Evolutionary conservation across 2,797 vertebrate species (phyloP).

Genomic region (Chiroxiphia lanceolata): DNA sequence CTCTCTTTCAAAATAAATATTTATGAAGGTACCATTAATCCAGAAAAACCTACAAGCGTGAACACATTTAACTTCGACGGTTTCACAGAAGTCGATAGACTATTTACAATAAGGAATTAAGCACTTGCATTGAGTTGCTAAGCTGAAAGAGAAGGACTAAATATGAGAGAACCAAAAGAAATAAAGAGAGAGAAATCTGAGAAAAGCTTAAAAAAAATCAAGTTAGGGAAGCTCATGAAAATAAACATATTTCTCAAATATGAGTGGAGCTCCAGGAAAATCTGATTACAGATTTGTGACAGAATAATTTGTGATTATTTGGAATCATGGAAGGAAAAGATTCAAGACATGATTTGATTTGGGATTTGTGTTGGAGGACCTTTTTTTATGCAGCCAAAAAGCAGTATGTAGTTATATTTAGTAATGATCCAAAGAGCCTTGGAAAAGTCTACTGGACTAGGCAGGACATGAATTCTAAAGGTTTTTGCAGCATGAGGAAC

Average conservation of each 20-base stretch:
- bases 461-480: background rate
- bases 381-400: background rate
- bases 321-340: constrained; percentile 36
- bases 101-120: background rate
- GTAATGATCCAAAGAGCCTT: background rate
- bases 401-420: background rate
- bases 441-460: background rate
- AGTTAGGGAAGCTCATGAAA: background rate
- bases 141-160: background rate
- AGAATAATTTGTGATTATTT: constrained; percentile 27
- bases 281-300: constrained; percentile 19
- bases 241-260: constrained; percentile 27
- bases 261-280: constrained; percentile 45
- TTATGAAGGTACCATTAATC: background rate
- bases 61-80: background rate
- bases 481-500: background rate
- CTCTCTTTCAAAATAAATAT: background rate
- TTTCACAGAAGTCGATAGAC: background rate
- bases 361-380: background rate
- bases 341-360: background rate
- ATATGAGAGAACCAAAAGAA: background rate
- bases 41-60: background rate
- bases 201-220: background rate
- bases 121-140: background rate
- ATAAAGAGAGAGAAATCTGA: background rate